Conservation (phyloP, 1,140 invertebrate genomes). For the Ladona fulva region DNA sequence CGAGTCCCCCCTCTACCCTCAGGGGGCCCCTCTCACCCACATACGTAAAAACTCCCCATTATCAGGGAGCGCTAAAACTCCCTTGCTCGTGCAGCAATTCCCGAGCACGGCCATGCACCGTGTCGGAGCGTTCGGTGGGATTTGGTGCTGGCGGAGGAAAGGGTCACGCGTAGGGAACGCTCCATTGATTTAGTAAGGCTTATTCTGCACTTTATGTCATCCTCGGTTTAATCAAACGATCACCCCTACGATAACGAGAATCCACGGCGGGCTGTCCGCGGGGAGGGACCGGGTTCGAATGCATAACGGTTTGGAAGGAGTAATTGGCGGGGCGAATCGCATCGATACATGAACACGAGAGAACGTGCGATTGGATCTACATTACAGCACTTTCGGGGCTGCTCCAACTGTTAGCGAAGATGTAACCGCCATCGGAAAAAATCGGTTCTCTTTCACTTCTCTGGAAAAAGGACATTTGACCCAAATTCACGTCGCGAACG, state of each 20-base stretch:
- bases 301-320: neutral
- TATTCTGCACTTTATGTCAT: conserved; percentile 6
- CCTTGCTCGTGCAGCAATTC: neutral
- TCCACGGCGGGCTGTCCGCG: neutral
- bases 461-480: too few species aligned
- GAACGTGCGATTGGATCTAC: too few species aligned
- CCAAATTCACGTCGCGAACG: too few species aligned
- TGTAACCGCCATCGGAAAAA: too few species aligned
- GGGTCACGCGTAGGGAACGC: neutral
- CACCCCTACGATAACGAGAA: neutral
- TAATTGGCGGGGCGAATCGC: too few species aligned
- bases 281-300: neutral
- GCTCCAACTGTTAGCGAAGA: too few species aligned
- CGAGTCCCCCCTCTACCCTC: neutral
- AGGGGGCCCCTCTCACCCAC: neutral
- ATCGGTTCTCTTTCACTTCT: too few species aligned
- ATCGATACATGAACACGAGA: too few species aligned
- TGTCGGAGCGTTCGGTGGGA: too few species aligned
- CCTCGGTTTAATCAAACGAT: conserved; percentile 5
- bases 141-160: neutral
- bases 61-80: neutral
- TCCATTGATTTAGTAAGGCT: conserved; percentile 4
- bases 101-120: too few species aligned
- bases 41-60: neutral
- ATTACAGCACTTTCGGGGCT: too few species aligned